These are phyloP conservation scores for Nemotelus pantherinus DNA, from an alignment of 2,888 invertebrate genomes.

Conservation along the genomic window DNA sequence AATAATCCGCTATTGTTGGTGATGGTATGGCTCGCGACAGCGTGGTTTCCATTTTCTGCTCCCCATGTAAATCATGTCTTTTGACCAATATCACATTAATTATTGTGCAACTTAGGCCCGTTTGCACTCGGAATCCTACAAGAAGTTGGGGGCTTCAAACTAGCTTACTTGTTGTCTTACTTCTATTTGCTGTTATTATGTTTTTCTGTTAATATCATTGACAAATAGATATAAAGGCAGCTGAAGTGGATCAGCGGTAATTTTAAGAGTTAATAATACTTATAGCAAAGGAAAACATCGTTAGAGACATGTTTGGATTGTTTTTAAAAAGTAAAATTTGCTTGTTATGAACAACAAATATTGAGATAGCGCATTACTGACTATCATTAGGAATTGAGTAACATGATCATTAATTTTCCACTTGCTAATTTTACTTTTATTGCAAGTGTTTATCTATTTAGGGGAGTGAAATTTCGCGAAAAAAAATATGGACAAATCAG, in stretches of 20 bases:
- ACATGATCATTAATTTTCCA: constrained; percentile 14
- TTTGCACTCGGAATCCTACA: constrained; percentile 50
- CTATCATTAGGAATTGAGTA: neutral
- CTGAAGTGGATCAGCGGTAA: constrained; percentile 43
- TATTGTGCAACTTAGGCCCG: constrained; percentile 13
- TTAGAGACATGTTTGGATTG: constrained; percentile 38
- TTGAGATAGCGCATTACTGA: constrained; percentile 10
- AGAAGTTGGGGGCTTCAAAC: constrained; percentile 52
- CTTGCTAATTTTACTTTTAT: neutral
- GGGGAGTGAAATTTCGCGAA: neutral
- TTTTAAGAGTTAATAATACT: constrained; percentile 42
- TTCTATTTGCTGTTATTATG: constrained; percentile 42
- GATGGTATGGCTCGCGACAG: constrained; percentile 35
- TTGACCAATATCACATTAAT: constrained; percentile 29
- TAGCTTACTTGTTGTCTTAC: constrained; percentile 36
- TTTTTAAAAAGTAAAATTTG: constrained; percentile 39
- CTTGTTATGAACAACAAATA: constrained; percentile 31
- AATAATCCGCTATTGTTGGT: constrained; percentile 41
- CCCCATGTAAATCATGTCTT: constrained; percentile 24
- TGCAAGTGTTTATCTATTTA: neutral
- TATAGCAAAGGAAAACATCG: constrained; percentile 43
- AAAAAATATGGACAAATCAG: too few species aligned
- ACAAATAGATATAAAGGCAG: constrained; percentile 45
- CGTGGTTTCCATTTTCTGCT: constrained; percentile 28
- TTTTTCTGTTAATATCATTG: constrained; percentile 43